Conservation (phyloP, 2,797 vertebrate species). For the Gymnoscopelus microlampas region DNA sequence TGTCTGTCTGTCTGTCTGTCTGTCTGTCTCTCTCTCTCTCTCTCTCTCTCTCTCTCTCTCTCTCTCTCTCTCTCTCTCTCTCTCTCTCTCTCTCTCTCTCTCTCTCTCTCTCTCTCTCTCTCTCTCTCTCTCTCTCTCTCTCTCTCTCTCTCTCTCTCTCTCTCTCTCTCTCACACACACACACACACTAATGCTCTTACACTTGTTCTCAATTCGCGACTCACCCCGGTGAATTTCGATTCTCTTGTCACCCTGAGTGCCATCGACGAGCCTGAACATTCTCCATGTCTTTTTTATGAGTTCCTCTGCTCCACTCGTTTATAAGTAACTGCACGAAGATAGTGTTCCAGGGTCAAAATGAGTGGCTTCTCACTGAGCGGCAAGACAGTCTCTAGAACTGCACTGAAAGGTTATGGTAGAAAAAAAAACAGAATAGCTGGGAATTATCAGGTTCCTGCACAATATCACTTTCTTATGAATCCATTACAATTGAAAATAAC, state of each 20-base stretch:
- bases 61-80: constrained; percentile 14
- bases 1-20: not conserved
- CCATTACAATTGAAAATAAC: no score
- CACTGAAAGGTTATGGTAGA: constrained; percentile 37
- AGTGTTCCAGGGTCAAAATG: constrained; percentile 36
- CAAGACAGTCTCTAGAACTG: constrained; percentile 20
- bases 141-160: not conserved
- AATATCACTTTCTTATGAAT: no score
- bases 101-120: not conserved
- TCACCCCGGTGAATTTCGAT: constrained; percentile 34
- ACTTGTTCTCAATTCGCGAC: no score
- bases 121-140: no score
- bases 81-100: constrained; percentile 7
- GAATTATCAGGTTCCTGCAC: no score
- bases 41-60: not conserved
- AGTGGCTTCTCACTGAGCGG: constrained; percentile 19
- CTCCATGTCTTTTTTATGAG: constrained; percentile 50
- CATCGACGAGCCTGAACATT: constrained; percentile 47
- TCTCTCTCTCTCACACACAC: constrained; percentile 11
- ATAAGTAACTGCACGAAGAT: constrained; percentile 35
- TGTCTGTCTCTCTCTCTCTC: no score
- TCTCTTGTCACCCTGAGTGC: constrained; percentile 47
- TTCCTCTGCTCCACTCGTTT: constrained; percentile 32
- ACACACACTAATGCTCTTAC: no score
- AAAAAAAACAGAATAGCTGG: not conserved